phyloP scores from a whole-genome alignment of 2,797 vertebrate species.

The Sus cebifrons region DNA sequence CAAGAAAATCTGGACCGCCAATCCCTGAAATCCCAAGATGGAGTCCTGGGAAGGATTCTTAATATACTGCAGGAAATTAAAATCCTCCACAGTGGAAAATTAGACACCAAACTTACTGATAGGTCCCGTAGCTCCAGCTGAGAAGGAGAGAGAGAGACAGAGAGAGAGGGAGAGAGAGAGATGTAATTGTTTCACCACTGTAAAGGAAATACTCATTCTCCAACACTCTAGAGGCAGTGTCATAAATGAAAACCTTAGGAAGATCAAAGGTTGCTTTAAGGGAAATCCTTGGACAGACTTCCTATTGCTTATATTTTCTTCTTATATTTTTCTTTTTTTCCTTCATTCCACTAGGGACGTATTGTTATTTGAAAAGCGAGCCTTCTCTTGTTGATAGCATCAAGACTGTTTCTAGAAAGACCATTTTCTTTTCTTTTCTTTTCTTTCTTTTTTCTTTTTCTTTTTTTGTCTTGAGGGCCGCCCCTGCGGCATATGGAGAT shows the following conservation, averaged over 20 bases:
- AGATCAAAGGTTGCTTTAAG: background rate
- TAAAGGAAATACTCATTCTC: background rate
- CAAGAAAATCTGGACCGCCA: conserved; percentile 5
- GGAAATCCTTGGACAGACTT: accelerated
- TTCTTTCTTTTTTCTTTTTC: no score
- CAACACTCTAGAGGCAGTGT: background rate
- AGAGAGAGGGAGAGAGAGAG: background rate
- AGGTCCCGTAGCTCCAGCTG: conserved; percentile 78
- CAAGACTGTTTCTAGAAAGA: background rate
- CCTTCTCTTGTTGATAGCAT: background rate
- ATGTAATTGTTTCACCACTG: background rate
- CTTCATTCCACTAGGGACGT: background rate
- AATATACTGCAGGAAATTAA: background rate
- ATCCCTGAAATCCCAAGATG: background rate
- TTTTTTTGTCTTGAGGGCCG: no score
- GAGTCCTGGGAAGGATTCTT: background rate
- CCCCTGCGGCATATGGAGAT: no score
- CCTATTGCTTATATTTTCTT: background rate
- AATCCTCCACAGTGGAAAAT: background rate
- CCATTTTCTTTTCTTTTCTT: no score
- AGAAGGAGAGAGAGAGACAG: background rate
- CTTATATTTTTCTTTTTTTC: background rate
- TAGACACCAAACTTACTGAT: conserved; percentile 77
- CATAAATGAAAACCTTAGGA: background rate
- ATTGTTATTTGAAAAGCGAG: background rate